These are phyloP conservation scores for Myotis brandtii DNA, from an alignment of 2,113 vertebrate species.

Conservation along the genomic window DNA sequence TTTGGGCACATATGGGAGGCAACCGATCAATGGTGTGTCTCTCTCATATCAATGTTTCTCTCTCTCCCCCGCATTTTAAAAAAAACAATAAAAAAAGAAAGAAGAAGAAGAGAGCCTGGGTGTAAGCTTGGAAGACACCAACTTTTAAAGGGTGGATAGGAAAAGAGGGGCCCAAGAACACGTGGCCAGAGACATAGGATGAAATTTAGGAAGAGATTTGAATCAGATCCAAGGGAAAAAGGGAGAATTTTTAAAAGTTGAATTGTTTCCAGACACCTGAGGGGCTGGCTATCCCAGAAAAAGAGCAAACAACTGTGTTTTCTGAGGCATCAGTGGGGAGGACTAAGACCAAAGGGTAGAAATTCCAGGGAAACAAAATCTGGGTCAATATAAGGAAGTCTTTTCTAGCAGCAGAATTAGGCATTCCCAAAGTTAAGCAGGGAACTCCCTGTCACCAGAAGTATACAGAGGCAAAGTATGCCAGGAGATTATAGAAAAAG, in stretches of 20 bases:
- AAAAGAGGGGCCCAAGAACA: background rate
- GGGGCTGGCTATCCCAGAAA: background rate
- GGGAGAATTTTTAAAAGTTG: background rate
- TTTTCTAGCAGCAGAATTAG: constrained; percentile 2
- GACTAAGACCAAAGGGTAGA: background rate
- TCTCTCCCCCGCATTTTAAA: background rate
- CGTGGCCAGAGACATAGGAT: background rate
- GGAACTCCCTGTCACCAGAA: background rate
- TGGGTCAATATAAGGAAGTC: background rate
- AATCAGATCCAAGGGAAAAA: background rate
- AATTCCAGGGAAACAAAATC: background rate
- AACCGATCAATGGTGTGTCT: background rate
- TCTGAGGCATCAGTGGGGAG: background rate
- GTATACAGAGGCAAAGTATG: background rate
- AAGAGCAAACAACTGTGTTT: background rate
- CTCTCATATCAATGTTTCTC: background rate
- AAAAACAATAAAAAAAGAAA: background rate
- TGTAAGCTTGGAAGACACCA: background rate
- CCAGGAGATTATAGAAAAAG: background rate
- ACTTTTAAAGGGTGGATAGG: background rate
- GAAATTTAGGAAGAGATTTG: background rate
- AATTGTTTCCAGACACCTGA: background rate
- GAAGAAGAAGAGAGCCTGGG: background rate
- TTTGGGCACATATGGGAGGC: background rate
- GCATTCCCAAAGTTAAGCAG: background rate